Base-by-base conservation (phyloP, 2,888 invertebrate genomes). In the Drosophila monieri region DNA sequence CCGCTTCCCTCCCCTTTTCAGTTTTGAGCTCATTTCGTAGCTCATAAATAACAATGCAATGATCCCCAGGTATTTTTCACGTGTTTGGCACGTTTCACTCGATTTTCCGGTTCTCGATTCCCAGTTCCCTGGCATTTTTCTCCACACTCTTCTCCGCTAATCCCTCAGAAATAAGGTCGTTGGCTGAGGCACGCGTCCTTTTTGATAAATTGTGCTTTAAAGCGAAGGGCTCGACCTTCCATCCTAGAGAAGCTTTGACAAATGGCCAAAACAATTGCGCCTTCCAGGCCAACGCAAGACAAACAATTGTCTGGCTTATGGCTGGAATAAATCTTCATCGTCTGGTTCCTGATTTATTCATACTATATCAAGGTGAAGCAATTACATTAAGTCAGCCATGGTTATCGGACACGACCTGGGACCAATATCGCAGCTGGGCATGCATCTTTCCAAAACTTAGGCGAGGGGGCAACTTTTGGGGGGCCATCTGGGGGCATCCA, bases 31-130 rank as follows among this genome's bases (percentile, higher is more conserved):
- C 80, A 80, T 85, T 80, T 80, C 79, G 74, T 74, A 78, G 85
- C 81, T 81, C 85, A 87, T 85, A 87, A 85, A 87, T 85, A 79
- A 87, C 77, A 62, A 65, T 66, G 53, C 73, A 71, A 56, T 73
- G 77, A 79, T 89, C 86, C 88, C 89, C 76, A 80, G 88, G 89
- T 80, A 89, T 89, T 89, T 89, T 88, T 88, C 89, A 89, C 89
- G 89, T 89, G 90, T 74, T 79, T 77, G 88, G 74, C 90, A 89
- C 90, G 89, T 88, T 89, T 90, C 78, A 57, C 78, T 76, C 79
- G 81, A 87, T 88, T 88, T 85, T 86, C 81, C 86, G 84, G 76
- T 77, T 85, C 80, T 74, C 84, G 69, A 80, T 59, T 56, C 43
- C 52, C 43, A 55, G 37, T 53, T 51, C 14, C n/a, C 54, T 27